A percentile compares a stretch with the other conserved stretches of the same genome.
These are phyloP conservation scores for Okapia johnstoni DNA, from an alignment of 2,113 vertebrate species.

Conservation along the genomic window DNA sequence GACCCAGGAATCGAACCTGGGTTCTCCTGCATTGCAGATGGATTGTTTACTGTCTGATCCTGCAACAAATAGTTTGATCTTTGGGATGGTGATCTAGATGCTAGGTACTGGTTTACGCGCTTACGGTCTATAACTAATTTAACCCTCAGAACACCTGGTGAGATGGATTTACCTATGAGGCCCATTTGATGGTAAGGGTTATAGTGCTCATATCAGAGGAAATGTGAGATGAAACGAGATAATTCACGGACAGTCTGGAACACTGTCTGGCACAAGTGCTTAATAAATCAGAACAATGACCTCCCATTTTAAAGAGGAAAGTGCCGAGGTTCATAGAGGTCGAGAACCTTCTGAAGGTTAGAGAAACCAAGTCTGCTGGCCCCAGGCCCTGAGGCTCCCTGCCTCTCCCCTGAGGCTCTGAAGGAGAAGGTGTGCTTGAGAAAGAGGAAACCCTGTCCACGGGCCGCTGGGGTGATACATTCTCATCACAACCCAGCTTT, in stretches of 20 bases:
- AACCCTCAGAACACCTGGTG: neutral
- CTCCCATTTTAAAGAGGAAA: neutral
- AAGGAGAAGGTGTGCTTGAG: neutral
- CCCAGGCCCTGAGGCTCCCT: neutral
- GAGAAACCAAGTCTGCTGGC: neutral
- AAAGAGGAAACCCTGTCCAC: neutral
- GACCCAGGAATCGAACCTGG: neutral
- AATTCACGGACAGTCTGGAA: neutral
- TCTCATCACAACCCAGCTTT: neutral
- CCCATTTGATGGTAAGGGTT: neutral
- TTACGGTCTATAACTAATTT: neutral
- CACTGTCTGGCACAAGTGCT: neutral
- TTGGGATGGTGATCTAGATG: no score
- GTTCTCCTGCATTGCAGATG: neutral
- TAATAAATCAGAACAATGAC: neutral
- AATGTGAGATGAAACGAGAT: neutral
- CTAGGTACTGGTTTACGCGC: neutral
- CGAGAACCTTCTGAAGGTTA: neutral
- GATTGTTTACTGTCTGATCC: neutral
- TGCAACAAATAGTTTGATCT: neutral
- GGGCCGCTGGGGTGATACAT: neutral
- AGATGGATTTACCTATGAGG: neutral
- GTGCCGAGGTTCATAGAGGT: neutral
- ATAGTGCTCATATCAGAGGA: neutral
- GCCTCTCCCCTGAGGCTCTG: neutral